These are phyloP conservation scores for Platysteira castanea DNA, from an alignment of 2,113 vertebrate species.

Conservation along the genomic window DNA sequence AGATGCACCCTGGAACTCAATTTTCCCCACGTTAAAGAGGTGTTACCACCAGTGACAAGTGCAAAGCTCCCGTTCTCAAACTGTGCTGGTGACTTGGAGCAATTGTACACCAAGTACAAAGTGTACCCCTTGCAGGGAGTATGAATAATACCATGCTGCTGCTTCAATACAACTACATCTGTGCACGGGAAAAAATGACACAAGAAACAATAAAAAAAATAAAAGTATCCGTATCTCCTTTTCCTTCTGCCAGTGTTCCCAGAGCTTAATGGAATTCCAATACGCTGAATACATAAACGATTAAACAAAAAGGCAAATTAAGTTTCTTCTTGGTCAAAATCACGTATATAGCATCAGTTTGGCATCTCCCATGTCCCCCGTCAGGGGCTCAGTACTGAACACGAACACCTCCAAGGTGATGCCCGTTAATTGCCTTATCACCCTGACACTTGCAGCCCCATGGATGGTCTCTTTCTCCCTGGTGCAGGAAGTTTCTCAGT, in stretches of 20 bases:
- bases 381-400: neutral
- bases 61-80: neutral
- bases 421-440: neutral
- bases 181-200: neutral
- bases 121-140: neutral
- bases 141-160: neutral
- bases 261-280: neutral
- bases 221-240: neutral
- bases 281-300: neutral
- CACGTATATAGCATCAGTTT: neutral
- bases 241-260: neutral
- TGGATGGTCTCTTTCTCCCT: neutral
- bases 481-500: neutral
- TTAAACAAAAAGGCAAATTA: neutral
- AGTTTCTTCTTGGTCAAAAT: neutral
- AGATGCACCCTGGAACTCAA: neutral
- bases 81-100: neutral
- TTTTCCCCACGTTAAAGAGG: neutral
- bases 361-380: neutral
- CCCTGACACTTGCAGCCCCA: neutral
- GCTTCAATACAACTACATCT: neutral
- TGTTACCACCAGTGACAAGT: neutral
- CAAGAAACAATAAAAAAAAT: neutral
- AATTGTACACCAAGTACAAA: neutral
- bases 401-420: neutral